A percentile compares a stretch with the other conserved stretches of the same genome.
These are phyloP conservation scores for Numenius phaeopus DNA, from an alignment of 2,797 vertebrate genomes.

Conservation along the genomic window DNA sequence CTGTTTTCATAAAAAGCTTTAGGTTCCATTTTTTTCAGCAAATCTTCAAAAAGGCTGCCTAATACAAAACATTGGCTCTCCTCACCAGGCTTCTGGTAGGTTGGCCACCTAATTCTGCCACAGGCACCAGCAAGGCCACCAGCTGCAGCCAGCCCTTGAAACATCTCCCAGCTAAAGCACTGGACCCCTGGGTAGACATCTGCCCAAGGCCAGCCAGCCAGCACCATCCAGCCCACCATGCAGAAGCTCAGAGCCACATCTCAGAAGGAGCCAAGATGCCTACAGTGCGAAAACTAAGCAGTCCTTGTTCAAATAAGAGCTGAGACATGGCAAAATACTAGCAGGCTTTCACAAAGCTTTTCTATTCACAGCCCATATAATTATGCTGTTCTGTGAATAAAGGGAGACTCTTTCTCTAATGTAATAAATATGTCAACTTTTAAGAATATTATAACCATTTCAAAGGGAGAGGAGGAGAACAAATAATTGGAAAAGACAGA, in stretches of 20 bases:
- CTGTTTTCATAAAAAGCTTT: neutral
- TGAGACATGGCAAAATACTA: neutral
- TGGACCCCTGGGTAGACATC: accelerated
- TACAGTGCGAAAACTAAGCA: neutral
- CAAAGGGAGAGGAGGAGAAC: neutral
- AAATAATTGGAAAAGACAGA: neutral
- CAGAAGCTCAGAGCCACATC: neutral
- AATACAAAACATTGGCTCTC: neutral
- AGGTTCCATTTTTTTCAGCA: neutral
- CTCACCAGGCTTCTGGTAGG: neutral
- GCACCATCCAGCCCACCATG: neutral
- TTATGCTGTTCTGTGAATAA: neutral
- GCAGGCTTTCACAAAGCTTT: neutral
- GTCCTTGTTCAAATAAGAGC: neutral
- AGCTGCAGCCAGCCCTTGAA: neutral
- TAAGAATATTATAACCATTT: neutral
- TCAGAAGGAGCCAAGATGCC: neutral
- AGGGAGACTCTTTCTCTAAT: neutral
- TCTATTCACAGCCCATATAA: neutral
- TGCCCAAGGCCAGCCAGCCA: neutral
- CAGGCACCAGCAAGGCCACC: neutral
- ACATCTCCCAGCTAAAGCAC: neutral
- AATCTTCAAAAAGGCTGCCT: neutral
- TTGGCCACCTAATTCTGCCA: neutral
- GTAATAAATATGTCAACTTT: neutral